Base-by-base conservation (phyloP, 2,888 invertebrate genomes). In the Nowickia ferox region DNA sequence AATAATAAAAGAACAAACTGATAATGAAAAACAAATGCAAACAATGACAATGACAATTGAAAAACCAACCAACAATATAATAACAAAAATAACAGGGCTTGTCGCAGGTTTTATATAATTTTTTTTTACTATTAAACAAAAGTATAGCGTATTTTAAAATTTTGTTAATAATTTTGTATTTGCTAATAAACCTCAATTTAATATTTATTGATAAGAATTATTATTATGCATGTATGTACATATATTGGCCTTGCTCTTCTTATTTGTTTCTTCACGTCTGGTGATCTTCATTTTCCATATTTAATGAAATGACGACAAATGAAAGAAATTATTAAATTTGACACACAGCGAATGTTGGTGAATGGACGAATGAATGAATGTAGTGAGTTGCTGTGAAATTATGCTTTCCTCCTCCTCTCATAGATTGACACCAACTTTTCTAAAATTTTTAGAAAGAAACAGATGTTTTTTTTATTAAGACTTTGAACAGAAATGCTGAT, bases 271-370 rank as follows among this genome's bases (percentile, higher is more conserved):
- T 15, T 9, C 6, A 6, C 30, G 30, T 55, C 48, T 17, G 30
- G 30, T 68, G 44, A 42, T 57, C 9, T 19, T 46, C 19, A 40
- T 19, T n/a, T 65, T 51, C 19, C 48, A 17, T 10, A n/a, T 59
- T 57, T 51, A 55, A 79, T 38, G 42, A 68, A 79, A 76, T 76
- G 63, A 72, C 55, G 48, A 84, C 76, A 81, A 80, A 85, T 74
- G 69, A 75, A 63, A 71, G 63, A 59, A 44, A 55, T 85, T 78
- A 82, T 77, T 63, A 63, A 82, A 82, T 85, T 75, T 82, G 74
- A 85, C 55, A 85, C 74, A 63, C 44, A 51, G 59, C 11, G 51
- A 30, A 30, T 40, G 53, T 19, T 9, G 22, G 22, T 51, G 38
- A 71, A 69, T 46, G 44, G 40, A 65, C 30, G n/a, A 57, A 55